Evolutionary conservation across 1,140 invertebrate species (phyloP).

Genomic region (Centruroides vittatus): DNA sequence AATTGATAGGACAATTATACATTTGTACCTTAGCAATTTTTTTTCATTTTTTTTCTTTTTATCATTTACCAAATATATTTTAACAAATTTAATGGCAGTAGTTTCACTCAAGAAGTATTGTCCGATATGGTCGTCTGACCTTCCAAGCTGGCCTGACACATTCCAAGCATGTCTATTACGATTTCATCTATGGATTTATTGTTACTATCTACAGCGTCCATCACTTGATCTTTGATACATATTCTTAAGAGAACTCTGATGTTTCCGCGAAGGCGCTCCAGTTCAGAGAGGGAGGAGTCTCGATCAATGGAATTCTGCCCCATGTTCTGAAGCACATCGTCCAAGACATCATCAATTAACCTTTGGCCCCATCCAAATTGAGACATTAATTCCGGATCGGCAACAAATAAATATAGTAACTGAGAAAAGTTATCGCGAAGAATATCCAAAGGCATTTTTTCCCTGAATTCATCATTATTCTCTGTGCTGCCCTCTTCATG

Average conservation of each 20-base stretch:
- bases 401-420: constrained; percentile 6
- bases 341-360: constrained; percentile 9
- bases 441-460: background rate
- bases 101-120: too few species aligned
- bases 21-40: too few species aligned
- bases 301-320: constrained; percentile 1
- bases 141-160: background rate
- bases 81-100: too few species aligned
- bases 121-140: too few species aligned
- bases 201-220: constrained; percentile 6
- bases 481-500: background rate
- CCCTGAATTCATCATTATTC: background rate
- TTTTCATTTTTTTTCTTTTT: too few species aligned
- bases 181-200: constrained; percentile 9
- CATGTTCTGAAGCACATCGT: constrained; percentile 7
- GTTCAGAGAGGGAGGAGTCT: background rate
- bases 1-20: too few species aligned
- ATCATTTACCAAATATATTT: too few species aligned
- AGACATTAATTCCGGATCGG: constrained; percentile 13
- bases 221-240: constrained; percentile 9
- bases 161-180: constrained; percentile 9
- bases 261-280: constrained; percentile 7
- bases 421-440: constrained; percentile 12
- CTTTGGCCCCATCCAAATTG: constrained; percentile 7
- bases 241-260: constrained; percentile 7